Evolutionary conservation across 2,113 vertebrate species (phyloP).

Genomic region (Fukomys damarensis): DNA sequence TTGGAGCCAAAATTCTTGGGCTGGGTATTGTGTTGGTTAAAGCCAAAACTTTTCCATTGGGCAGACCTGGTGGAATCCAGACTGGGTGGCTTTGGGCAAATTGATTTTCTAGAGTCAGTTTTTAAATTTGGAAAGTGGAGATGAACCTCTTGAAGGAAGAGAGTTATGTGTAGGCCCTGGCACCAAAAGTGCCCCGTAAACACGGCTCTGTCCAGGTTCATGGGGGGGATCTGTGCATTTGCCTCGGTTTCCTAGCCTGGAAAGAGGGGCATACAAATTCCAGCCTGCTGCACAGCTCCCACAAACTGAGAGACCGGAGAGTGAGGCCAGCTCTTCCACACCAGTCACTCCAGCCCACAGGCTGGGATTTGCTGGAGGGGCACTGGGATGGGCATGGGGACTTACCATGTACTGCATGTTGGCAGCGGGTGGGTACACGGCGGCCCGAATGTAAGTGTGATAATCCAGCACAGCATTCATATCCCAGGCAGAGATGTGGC

Average conservation of each 20-base stretch:
- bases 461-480: constrained; percentile 90
- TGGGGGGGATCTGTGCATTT: too few relatives aligned
- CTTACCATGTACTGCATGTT: constrained; percentile 97
- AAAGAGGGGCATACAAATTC: not conserved
- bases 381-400: not conserved
- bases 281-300: not conserved
- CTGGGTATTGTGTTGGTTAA: not conserved
- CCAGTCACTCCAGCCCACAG: not conserved
- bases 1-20: not conserved
- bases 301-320: not conserved
- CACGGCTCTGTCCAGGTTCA: not conserved
- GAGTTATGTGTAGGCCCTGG: not conserved
- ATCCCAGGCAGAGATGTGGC: constrained; percentile 88
- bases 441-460: constrained; percentile 92
- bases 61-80: not conserved
- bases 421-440: constrained; percentile 90
- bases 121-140: not conserved
- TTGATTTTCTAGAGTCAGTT: not conserved
- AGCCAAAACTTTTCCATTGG: not conserved
- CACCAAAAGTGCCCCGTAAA: not conserved
- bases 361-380: not conserved
- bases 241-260: not conserved
- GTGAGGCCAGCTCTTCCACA: not conserved
- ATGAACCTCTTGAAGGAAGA: not conserved
- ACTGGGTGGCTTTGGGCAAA: not conserved